These are phyloP conservation scores for Mythimna pallens DNA, from an alignment of 2,888 invertebrate species.

Conservation along the genomic window DNA sequence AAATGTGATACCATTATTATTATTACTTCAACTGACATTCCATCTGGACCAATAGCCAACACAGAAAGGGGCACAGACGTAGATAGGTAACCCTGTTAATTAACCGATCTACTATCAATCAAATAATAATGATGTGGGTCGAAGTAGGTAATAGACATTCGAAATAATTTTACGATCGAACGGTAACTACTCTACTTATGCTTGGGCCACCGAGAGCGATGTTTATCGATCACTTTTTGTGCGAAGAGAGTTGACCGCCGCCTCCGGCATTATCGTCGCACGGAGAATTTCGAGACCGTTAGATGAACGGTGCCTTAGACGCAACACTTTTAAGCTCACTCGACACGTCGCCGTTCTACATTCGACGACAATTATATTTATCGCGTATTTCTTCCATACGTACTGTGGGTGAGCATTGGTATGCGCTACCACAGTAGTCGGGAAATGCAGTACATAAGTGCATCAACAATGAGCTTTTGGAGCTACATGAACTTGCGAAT, in stretches of 20 bases:
- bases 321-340: constrained; percentile 66
- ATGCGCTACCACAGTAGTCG: constrained; percentile 15
- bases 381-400: constrained; percentile 25
- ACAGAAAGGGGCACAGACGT: constrained; percentile 37
- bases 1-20: too few species aligned
- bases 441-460: constrained; percentile 48
- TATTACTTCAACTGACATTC: too few species aligned
- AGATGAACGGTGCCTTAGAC: constrained; percentile 71
- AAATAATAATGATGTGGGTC: constrained; percentile 34
- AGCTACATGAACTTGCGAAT: constrained; percentile 20
- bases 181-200: constrained; percentile 52
- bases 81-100: constrained; percentile 19
- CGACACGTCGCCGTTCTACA: constrained; percentile 68
- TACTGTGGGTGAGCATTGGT: constrained; percentile 37
- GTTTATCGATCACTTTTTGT: constrained; percentile 74
- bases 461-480: constrained; percentile 50
- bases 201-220: constrained; percentile 43
- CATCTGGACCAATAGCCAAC: background rate
- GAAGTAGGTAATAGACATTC: constrained; percentile 27
- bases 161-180: constrained; percentile 30
- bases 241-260: constrained; percentile 56
- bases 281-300: constrained; percentile 79
- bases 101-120: constrained; percentile 23
- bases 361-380: constrained; percentile 60
- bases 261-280: constrained; percentile 45